phyloP scores from a whole-genome alignment of 2,888 invertebrate species.

The Alviniconcha strummeri region DNA sequence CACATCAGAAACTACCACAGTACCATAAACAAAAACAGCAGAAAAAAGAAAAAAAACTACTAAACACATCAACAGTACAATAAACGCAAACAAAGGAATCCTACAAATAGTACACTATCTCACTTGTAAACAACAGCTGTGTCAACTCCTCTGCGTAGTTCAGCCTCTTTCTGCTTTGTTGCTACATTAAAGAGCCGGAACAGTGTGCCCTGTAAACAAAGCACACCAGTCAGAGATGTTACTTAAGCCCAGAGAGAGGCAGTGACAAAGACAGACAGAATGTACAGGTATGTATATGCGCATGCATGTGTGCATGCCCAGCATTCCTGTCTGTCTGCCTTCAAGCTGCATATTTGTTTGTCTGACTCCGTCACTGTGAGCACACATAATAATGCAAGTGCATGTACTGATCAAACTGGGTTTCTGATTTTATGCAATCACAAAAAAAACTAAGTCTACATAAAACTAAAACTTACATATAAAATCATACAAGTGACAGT shows the following conservation, averaged over 20 bases:
- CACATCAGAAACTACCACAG: too few species aligned
- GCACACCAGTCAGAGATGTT: not conserved
- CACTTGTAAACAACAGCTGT: conserved; percentile 1
- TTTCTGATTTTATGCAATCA: too few species aligned
- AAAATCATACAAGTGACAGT: too few species aligned
- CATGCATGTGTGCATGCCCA: not conserved
- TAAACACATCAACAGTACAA: too few species aligned
- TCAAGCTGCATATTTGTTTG: not conserved
- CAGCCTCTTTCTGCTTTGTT: conserved; percentile 2
- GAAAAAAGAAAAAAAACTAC: too few species aligned
- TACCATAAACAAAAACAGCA: too few species aligned
- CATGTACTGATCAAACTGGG: too few species aligned
- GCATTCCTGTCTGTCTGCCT: not conserved
- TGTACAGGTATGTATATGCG: not conserved
- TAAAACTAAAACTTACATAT: too few species aligned
- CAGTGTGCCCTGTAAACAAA: not conserved
- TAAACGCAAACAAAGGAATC: too few species aligned
- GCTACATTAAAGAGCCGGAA: not conserved
- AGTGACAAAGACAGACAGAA: too few species aligned
- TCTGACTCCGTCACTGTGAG: not conserved
- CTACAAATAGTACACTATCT: not conserved
- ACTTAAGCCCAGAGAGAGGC: too few species aligned
- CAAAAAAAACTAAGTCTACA: too few species aligned
- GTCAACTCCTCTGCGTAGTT: conserved; percentile 3
- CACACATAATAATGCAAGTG: not conserved